Evolutionary conservation across 2,797 vertebrate species (phyloP).

Genomic region (Gambusia yucatana): DNA sequence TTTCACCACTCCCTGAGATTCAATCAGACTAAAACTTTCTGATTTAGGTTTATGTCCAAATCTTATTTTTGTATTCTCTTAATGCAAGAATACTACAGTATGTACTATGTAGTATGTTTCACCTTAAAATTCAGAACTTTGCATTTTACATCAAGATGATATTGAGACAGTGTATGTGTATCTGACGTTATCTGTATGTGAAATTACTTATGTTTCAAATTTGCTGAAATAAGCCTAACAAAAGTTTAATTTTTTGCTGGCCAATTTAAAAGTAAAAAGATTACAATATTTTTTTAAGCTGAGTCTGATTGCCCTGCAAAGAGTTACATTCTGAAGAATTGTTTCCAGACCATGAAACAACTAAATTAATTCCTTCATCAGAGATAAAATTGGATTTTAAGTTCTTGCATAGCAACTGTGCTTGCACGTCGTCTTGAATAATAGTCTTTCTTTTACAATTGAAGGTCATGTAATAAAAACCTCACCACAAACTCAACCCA

Average conservation of each 20-base stretch:
- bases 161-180: background rate
- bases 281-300: conserved; percentile 13
- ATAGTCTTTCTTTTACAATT: background rate
- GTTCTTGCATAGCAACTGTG: conserved; percentile 9
- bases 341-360: conserved; percentile 43
- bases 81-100: background rate
- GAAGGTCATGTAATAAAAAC: background rate
- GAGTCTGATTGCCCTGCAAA: conserved; percentile 8
- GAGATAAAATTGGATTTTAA: conserved; percentile 7
- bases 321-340: conserved; percentile 36
- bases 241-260: conserved; percentile 3
- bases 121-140: background rate
- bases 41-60: background rate
- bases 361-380: conserved; percentile 33
- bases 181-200: background rate
- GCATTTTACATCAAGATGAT: no score
- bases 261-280: conserved; percentile 18
- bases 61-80: background rate
- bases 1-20: background rate
- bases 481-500: background rate
- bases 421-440: conserved; percentile 4
- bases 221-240: conserved; percentile 15
- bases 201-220: background rate
- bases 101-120: no score
- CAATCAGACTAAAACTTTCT: background rate